Evolutionary conservation across 2,797 vertebrate genomes (phyloP).

Genomic region (Bovichtus diacanthus): DNA sequence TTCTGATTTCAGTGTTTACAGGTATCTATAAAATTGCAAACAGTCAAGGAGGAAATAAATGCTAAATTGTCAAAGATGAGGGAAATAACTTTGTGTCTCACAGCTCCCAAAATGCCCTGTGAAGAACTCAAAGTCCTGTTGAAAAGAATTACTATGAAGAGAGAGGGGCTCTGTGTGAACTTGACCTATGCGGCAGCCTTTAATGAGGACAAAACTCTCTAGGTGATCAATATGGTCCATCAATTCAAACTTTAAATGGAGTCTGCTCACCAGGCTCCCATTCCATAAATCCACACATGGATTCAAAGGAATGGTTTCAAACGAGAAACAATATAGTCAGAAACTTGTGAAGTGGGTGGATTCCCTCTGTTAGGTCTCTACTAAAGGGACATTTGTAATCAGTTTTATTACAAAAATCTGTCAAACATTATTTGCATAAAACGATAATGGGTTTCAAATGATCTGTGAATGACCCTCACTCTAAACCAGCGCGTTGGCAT

Average conservation of each 20-base stretch:
- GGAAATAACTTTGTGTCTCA: slow-evolving; percentile 59
- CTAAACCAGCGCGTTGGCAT: slow-evolving; percentile 24
- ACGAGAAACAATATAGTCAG: slow-evolving; percentile 32
- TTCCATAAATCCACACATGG: slow-evolving; percentile 61
- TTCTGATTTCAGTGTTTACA: slow-evolving; percentile 44
- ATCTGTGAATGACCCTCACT: slow-evolving; percentile 18
- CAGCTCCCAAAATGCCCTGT: slow-evolving; percentile 55
- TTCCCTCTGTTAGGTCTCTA: slow-evolving; percentile 15
- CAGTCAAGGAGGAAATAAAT: slow-evolving; percentile 49
- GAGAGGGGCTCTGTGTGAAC: slow-evolving; percentile 63
- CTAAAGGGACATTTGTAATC: slow-evolving; percentile 17
- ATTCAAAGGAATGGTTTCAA: slow-evolving; percentile 59
- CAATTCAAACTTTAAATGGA: slow-evolving; percentile 80
- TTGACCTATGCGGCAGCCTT: slow-evolving; percentile 73
- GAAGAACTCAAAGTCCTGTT: slow-evolving; percentile 53
- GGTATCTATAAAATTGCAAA: slow-evolving; percentile 43
- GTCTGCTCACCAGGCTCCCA: slow-evolving; percentile 59
- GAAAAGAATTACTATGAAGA: slow-evolving; percentile 64
- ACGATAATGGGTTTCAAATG: slow-evolving; percentile 25
- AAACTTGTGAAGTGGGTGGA: slow-evolving; percentile 39
- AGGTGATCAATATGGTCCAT: slow-evolving; percentile 77
- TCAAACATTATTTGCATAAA: slow-evolving; percentile 13
- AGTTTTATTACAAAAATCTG: slow-evolving; percentile 12
- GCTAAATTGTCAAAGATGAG: slow-evolving; percentile 61
- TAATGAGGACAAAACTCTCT: slow-evolving; percentile 78